Percentiles rank a stretch among this genome's conserved stretches.
These are phyloP conservation scores for Xestia xanthographa DNA, from an alignment of 2,888 invertebrate genomes.

Conservation along the genomic window DNA sequence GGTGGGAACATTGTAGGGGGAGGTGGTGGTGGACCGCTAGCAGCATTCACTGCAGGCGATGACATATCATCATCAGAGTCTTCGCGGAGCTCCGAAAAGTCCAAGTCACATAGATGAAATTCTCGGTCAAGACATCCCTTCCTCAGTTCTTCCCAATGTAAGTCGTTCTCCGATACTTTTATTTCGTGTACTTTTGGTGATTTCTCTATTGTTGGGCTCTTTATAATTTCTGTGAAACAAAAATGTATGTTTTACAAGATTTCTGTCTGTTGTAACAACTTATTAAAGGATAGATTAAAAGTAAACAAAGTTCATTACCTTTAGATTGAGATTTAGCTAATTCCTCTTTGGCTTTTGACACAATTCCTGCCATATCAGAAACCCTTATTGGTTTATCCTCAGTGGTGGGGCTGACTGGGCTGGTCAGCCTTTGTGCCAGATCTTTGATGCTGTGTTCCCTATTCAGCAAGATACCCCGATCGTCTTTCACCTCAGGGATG, in stretches of 20 bases:
- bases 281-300: background rate
- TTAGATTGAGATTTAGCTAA: slow-evolving; percentile 96
- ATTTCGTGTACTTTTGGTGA: slow-evolving; percentile 92
- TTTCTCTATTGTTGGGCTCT: slow-evolving; percentile 93
- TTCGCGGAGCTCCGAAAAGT: slow-evolving; percentile 97
- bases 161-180: slow-evolving; percentile 97
- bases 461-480: slow-evolving; percentile 93
- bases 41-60: slow-evolving; percentile 92
- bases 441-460: slow-evolving; percentile 97
- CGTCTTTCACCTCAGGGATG: slow-evolving; percentile 89
- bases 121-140: slow-evolving; percentile 94
- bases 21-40: slow-evolving; percentile 95
- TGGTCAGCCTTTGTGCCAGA: slow-evolving; percentile 95
- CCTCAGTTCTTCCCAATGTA: slow-evolving; percentile 97
- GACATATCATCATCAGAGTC: slow-evolving; percentile 96
- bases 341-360: slow-evolving; percentile 98
- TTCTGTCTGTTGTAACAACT: background rate
- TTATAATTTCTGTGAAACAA: slow-evolving; percentile 91
- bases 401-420: slow-evolving; percentile 90
- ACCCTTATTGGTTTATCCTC: slow-evolving; percentile 93
- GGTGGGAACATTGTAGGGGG: slow-evolving; percentile 92
- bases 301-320: slow-evolving; percentile 79
- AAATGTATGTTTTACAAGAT: background rate
- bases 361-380: slow-evolving; percentile 96
- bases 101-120: slow-evolving; percentile 97